phyloP scores from a whole-genome alignment of 2,113 vertebrate species.

The Tetrax tetrax region DNA sequence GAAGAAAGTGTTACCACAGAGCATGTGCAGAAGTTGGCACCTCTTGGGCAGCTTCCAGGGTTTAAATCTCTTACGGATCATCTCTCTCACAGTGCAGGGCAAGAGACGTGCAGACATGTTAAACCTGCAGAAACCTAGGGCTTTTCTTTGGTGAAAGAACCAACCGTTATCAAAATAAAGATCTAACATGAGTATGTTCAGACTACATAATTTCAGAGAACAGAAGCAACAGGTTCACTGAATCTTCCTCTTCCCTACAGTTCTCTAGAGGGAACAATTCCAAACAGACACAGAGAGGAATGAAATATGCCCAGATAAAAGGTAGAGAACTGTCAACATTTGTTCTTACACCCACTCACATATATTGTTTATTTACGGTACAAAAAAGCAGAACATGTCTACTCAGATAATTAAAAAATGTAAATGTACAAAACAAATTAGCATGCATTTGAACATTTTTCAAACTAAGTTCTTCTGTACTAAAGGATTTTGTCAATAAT shows the following conservation, averaged over 20 bases:
- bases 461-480: not conserved
- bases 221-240: not conserved
- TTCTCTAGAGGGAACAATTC: not conserved
- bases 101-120: not conserved
- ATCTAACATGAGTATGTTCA: not conserved
- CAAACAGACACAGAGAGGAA: not conserved
- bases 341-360: not conserved
- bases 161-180: not conserved
- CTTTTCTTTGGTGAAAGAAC: not conserved
- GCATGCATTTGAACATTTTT: not conserved
- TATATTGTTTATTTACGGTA: not conserved
- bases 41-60: not conserved
- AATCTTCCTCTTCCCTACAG: not conserved
- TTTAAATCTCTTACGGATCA: not conserved
- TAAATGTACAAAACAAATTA: not conserved
- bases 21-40: not conserved
- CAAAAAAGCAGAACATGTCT: not conserved
- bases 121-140: not conserved
- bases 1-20: not conserved
- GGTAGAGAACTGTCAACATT: not conserved
- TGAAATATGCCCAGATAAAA: not conserved
- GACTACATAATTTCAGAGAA: not conserved
- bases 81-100: not conserved
- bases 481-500: not conserved
- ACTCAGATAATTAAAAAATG: not conserved